Base-by-base conservation (phyloP, 2,113 vertebrate species). In the Cacatua alba region DNA sequence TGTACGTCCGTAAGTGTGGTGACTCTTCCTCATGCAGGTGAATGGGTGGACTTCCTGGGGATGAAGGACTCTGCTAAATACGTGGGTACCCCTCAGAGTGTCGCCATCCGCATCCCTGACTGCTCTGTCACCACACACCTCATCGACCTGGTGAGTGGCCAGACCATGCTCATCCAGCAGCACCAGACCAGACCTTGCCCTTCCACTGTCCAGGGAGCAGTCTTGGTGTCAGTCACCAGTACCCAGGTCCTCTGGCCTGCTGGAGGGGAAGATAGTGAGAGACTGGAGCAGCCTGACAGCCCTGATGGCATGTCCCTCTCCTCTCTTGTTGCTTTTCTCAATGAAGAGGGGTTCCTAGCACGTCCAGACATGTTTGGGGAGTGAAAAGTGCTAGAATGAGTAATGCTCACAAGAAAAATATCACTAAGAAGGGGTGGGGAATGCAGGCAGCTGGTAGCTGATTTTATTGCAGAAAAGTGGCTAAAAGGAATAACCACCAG, bases 81-180 rank as follows among this genome's bases (percentile, higher is more conserved):
- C 7, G 98, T 99, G 0, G 99, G 99, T 15, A 99, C 99, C 18
- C 97, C 98, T 59, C 98, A 98, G 94, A 99, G 99, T 39, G 96
- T 99, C 5, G 99, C 99, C 57, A 98, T 99, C 93, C 98, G 99
- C 94, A 98, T 98, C 96, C 99, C 99, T 1, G 98, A 99, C 97
- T 99, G 99, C 88, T 95, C 98, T 15, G 98, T 99, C 69, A 98
- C 98, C 62, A 99, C 99, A 2, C 98, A 99, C 78, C 98, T 99
- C 77, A 99, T 99, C 3, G 98, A 98, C 96, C 75, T 98, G 97
- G 99, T 99, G 97, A 95, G 96, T 48, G 39, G 10, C 39, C 20
- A 6, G 10, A 48, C 20, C 20, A n/a, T 17, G 0, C 25, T 44
- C 21, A 6, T 18, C 60, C 77, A 41, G 43, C 78, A 39, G 46